Evolutionary conservation across 2,888 invertebrate genomes (phyloP).

Genomic region (Strigamia crassipes): DNA sequence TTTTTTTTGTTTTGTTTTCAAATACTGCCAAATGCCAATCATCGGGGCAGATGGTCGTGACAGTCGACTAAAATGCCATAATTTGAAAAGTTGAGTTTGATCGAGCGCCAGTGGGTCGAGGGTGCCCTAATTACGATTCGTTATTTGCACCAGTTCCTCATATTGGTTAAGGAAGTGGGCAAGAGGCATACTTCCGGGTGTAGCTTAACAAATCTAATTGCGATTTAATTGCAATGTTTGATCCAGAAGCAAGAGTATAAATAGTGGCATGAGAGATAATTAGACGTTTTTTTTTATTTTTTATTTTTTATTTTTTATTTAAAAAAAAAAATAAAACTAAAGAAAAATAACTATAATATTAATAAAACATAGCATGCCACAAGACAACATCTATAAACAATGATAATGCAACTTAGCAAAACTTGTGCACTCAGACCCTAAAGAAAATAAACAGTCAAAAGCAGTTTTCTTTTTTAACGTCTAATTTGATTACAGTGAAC

Average conservation of each 20-base stretch:
- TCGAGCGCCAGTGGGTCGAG: background rate
- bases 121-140: slow-evolving; percentile 22
- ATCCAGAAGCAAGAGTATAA: slow-evolving; percentile 11
- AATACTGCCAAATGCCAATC: background rate
- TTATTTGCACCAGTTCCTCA: slow-evolving; percentile 25
- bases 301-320: too few species aligned
- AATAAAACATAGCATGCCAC: background rate
- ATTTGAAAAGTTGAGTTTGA: background rate
- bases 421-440: background rate
- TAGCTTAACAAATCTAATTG: slow-evolving; percentile 27
- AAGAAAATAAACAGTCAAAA: background rate
- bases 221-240: slow-evolving; percentile 32
- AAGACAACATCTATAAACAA: background rate
- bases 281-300: background rate
- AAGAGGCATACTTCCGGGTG: background rate
- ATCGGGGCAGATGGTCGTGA: background rate
- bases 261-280: slow-evolving; percentile 28
- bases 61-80: background rate
- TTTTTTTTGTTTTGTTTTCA: background rate
- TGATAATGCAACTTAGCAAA: background rate
- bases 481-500: background rate
- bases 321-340: too few species aligned
- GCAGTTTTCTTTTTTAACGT: slow-evolving; percentile 14
- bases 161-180: slow-evolving; percentile 26
- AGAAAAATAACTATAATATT: background rate